Evolutionary conservation across 1,140 invertebrate species (phyloP), one percentile per base, ranked within the genome.

Genomic region (Drosophila sturtevanti): DNA sequence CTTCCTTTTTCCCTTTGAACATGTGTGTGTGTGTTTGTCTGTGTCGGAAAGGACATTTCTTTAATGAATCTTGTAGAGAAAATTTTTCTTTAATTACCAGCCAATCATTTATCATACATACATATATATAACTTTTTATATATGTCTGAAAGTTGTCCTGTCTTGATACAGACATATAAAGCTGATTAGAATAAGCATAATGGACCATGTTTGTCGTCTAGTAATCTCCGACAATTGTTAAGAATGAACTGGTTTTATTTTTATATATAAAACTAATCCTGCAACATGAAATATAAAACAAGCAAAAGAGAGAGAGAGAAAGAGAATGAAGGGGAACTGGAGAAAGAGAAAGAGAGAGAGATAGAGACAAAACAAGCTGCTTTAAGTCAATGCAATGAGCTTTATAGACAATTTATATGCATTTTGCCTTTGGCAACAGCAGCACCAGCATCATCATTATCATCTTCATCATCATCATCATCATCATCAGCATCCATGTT

Each of bases 391-490:
- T 68, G 56, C 70, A 86, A 87, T 89, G 84, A 72, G 67, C 84
- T 89, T 89, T 89, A 89, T 89, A 64, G 73, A 76, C 84, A 77
- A 89, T 89, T 89, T 77, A 73, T 79, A 89, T 89, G 84, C 84
- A 77, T 78, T 68, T 70, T 34, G 66, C 67, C 69, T 34, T 75
- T 66, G 66, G 65, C 68, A 60, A 11, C 16, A 38, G 21, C 38
- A 63, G 41, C 41, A 44, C 14, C 41, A 18, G 16, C 37, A 38
- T 14, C 41, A 44, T n/a, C 7, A 41, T 60, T 55, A 73, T 61
- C 63, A 24, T 71, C 67, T 59, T 77, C 66, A 67, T 62, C 58
- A 22, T 52, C 37, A 35, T 38, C 64, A 48, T 63, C 61, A 37
- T 67, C 41, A 38, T 48, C 48, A 68, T 66, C 41, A 18, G 38